A percentile compares a stretch with the other conserved stretches of the same genome.
Evolutionary conservation across 2,113 vertebrate species (phyloP).

Genomic region (Malaclemys terrapin): DNA sequence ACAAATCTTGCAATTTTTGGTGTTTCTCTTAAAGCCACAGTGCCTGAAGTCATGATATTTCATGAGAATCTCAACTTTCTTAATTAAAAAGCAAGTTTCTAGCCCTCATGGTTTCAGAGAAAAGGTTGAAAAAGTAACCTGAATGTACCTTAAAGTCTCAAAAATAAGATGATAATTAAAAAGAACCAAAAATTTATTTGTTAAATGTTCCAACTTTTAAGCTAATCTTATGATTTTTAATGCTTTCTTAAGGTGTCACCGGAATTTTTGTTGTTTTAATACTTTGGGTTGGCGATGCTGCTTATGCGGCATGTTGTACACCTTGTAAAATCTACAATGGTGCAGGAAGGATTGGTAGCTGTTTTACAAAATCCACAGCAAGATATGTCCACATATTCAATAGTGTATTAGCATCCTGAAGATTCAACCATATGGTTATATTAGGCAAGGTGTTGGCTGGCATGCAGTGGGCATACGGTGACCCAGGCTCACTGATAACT

Average conservation of each 20-base stretch:
- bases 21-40: neutral
- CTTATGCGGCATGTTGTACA: neutral
- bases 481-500: neutral
- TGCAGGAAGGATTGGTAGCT: neutral
- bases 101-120: rapidly evolving
- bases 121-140: neutral
- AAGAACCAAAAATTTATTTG: neutral
- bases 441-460: neutral
- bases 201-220: neutral
- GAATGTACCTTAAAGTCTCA: neutral
- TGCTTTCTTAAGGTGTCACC: neutral
- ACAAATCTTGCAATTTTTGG: neutral
- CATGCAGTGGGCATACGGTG: neutral
- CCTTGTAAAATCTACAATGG: neutral
- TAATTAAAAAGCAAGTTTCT: neutral
- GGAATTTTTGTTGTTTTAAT: no score
- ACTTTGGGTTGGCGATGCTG: neutral
- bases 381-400: neutral
- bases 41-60: neutral
- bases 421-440: neutral
- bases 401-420: neutral
- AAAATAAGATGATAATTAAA: neutral
- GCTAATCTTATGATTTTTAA: neutral
- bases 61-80: neutral
- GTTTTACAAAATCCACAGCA: neutral